These are phyloP conservation scores for Cataglyphis altisquamis DNA, from an alignment of 2,888 invertebrate species.

Conservation along the genomic window DNA sequence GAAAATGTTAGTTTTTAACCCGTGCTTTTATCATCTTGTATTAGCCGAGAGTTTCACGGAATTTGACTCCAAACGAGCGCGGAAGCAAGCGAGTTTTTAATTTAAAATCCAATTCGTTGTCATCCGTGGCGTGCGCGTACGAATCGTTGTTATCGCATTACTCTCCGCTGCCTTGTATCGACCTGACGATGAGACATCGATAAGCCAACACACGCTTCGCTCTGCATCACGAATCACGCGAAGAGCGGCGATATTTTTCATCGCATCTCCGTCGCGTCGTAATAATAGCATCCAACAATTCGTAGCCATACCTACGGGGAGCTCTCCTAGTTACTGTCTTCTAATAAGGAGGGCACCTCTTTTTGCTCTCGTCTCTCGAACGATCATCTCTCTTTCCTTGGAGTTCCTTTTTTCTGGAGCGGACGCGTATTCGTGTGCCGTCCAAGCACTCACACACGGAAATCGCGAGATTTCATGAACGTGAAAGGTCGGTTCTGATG, in stretches of 20 bases:
- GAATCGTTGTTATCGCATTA: constrained; percentile 8
- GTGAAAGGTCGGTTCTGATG: constrained; percentile 26
- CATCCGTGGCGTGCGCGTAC: background rate
- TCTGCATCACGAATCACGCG: constrained; percentile 41
- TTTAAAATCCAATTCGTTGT: constrained; percentile 39
- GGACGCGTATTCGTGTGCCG: constrained; percentile 12
- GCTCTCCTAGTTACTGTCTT: constrained; percentile 39
- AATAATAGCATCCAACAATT: constrained; percentile 42
- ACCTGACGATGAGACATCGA: constrained; percentile 36
- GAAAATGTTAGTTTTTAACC: background rate
- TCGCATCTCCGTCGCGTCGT: constrained; percentile 35
- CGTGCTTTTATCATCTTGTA: background rate
- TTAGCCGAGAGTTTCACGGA: constrained; percentile 6
- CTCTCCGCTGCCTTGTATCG: constrained; percentile 33
- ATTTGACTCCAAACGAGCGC: background rate
- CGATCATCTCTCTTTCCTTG: background rate
- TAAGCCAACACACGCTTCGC: constrained; percentile 45
- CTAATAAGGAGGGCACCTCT: constrained; percentile 28
- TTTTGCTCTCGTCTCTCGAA: constrained; percentile 19
- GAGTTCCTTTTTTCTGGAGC: constrained; percentile 1
- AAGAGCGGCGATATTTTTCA: constrained; percentile 30
- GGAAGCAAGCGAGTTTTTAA: constrained; percentile 45
- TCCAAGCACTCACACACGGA: constrained; percentile 3
- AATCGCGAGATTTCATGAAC: constrained; percentile 37
- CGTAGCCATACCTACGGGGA: background rate